phyloP scores from a whole-genome alignment of 1,140 invertebrate genomes.

The Charaxes varanes region DNA sequence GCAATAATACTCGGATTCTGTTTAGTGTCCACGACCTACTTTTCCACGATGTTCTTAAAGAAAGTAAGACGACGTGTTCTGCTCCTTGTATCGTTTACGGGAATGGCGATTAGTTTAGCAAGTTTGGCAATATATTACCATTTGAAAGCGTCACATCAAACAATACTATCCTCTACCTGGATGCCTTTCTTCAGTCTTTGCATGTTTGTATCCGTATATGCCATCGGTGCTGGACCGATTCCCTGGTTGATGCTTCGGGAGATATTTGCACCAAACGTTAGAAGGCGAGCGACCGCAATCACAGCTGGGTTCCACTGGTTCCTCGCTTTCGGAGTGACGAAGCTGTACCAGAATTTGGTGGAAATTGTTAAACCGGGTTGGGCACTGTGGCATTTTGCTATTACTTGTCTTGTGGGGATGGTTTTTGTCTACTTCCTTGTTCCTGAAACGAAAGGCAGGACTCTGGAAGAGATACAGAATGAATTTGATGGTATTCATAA shows the following conservation, averaged over 20 bases:
- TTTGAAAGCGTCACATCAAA: constrained; percentile 53
- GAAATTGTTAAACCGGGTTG: constrained; percentile 73
- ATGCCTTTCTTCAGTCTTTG: constrained; percentile 59
- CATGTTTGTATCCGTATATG: constrained; percentile 59
- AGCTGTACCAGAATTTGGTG: constrained; percentile 77
- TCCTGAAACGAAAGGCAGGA: constrained; percentile 87
- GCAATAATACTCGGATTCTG: constrained; percentile 82
- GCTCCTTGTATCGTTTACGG: constrained; percentile 76
- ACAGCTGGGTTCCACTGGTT: constrained; percentile 81
- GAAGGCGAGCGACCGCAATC: constrained; percentile 77
- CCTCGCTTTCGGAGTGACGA: constrained; percentile 81
- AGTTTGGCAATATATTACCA: constrained; percentile 79
- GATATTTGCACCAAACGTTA: constrained; percentile 79
- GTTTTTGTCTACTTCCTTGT: constrained; percentile 82
- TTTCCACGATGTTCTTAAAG: constrained; percentile 83
- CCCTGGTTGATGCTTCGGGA: constrained; percentile 81
- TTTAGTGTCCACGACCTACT: constrained; percentile 81
- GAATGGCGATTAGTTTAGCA: constrained; percentile 77
- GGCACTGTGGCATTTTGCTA: constrained; percentile 81
- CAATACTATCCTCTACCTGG: constrained; percentile 59
- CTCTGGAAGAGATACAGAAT: constrained; percentile 82
- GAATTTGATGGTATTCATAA: constrained; percentile 73
- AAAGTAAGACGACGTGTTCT: constrained; percentile 82
- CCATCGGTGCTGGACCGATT: constrained; percentile 75
- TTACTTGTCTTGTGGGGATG: constrained; percentile 76